Base-by-base conservation (phyloP, 2,797 vertebrate species). In the Chelmon rostratus region DNA sequence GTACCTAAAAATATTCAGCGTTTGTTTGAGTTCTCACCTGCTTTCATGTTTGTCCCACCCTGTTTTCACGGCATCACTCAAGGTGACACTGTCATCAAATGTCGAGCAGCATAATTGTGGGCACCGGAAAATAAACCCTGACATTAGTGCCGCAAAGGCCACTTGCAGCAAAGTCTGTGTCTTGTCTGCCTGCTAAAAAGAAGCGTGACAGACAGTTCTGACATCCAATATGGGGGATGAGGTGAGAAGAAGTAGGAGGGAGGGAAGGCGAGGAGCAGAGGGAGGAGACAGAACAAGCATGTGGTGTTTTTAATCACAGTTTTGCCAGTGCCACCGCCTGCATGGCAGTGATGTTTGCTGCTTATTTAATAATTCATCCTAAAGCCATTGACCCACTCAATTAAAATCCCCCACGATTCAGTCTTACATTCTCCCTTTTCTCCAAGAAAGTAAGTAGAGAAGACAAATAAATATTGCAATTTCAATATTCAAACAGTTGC, bases 341-440 rank as follows among this genome's bases (percentile, higher is more conserved):
- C 74, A 62, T 89, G 81, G 84, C 72, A 47, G 57, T 38, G 25
- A 68, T 74, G 80, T 89, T 90, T 91, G 79, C 77, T 91, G 75
- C 87, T 89, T 86, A 88, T 88, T 94, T 91, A 92, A 94, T 93
- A 89, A 90, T 89, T 92, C 86, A 88, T 93, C 80, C 86, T 79
- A 76, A 87, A 93, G 91, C 90, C 86, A 73, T 83, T 94, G 94
- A 95, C 94, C 93, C 82, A 91, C 93, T 95, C 93, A 94, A 94
- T 95, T 94, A 94, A 93, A 50, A 93, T 91, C 85, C 87, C 86
- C 68, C 69, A 87, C 67, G 25, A 83, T 92, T 92, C 78, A 28
- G 70, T 87, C 76, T 81, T 82, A 77, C 63, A 67, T 76, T 88
- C 76, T 85, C 40, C 68, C 28, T 87, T 87, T 88, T 85, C 64